Evolutionary conservation across 2,113 vertebrate genomes (phyloP).

Genomic region (Peromyscus maniculatus): DNA sequence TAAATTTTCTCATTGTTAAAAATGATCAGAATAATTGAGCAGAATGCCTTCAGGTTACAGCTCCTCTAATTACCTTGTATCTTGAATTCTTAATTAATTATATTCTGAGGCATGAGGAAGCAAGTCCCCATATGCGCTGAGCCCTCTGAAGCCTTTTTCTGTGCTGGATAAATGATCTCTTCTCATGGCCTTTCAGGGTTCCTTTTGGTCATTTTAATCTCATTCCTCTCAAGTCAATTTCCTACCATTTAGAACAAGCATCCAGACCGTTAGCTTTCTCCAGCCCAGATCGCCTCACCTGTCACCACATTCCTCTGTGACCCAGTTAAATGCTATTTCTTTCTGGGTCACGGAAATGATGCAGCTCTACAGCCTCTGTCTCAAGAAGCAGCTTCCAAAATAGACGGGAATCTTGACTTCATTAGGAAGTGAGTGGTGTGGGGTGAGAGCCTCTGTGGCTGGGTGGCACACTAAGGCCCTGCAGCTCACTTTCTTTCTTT

Average conservation of each 20-base stretch:
- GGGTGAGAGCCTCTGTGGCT: rapidly evolving
- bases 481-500: background rate
- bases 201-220: conserved; percentile 73
- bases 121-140: conserved; percentile 38
- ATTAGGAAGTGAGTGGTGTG: background rate
- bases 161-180: conserved; percentile 47
- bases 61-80: conserved; percentile 76
- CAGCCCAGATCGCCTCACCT: background rate
- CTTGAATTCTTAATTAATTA: conserved; percentile 80
- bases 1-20: conserved; percentile 75
- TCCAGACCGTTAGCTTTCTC: background rate
- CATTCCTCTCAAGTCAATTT: conserved; percentile 66
- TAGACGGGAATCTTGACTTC: background rate
- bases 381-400: conserved; percentile 46
- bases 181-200: conserved; percentile 53
- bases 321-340: conserved; percentile 62
- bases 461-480: background rate
- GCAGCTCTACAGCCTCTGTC: conserved; percentile 2
- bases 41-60: conserved; percentile 64
- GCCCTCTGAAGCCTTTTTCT: background rate
- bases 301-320: conserved; percentile 60
- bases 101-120: conserved; percentile 61
- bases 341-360: conserved; percentile 66
- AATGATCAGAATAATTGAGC: conserved; percentile 76
- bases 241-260: conserved; percentile 39